Base-by-base conservation (phyloP, 2,888 invertebrate species). In the Hypomecis atomaria region DNA sequence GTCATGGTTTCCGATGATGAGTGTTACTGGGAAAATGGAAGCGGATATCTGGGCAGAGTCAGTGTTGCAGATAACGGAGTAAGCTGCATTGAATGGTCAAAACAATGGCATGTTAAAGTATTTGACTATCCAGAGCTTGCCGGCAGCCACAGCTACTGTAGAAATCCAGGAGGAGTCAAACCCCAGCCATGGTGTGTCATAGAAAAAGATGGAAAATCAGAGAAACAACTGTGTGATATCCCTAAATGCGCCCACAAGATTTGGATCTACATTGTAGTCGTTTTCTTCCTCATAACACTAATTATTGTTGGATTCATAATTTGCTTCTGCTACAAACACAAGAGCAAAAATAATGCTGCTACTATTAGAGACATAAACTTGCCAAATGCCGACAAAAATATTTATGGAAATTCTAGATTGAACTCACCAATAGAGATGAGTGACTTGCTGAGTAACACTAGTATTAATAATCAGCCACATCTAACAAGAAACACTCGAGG, bases 141-240 rank as follows among this genome's bases (percentile, higher is more conserved):
- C 52, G 98, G 96, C 6, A 94, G 96, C 13, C 98, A 98, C 83
- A 98, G 97, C 80, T 98, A 96, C 84, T 96, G 95, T 78, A 95
- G 99, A 67, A 99, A 99, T 88, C 99, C 99, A 42, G 97, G 96
- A 34, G 96, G 96, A 38, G 90, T 94, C 0, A 96, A 97, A 83
- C 83, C 93, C 0, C 96, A 96, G 72, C 99, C 99, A 0, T 99
- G 99, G 97, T 99, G 99, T 89, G 97, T 95, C 74, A 95, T 96
- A 11, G 95, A 94, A 65, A 90, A 86, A 68, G 94, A 94, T 76
- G 95, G 95, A 66, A 95, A 95, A 77, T 94, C 94, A 75, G 95
- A 95, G 71, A 95, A 95, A 79, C 98, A 98, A 83, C 88, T 95
- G 61, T 99, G 99, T 87, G 95, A 96, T 77, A 96, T 99, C 74